Evolutionary conservation across 1,140 invertebrate species (phyloP), one percentile per base, ranked within the genome.

Genomic region (Cherax destructor): DNA sequence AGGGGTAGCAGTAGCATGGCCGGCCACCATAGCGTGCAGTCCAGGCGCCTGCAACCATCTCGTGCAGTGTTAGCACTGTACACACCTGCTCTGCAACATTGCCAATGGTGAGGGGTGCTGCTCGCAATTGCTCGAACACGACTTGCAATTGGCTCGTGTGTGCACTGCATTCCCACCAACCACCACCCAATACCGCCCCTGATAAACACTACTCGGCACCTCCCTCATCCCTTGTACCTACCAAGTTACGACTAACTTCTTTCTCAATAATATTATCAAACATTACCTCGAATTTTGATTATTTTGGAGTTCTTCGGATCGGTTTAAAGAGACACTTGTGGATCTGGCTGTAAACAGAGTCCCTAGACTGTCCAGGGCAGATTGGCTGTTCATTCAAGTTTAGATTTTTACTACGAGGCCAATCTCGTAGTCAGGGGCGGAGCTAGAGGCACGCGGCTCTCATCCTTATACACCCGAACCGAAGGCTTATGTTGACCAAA

Each of bases 71-170:
- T 13, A 56, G 52, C 52, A 9, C 5, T 6, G 13, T 65, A 41
- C 79, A 80, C 78, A 88, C 41, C 77, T 56, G 18, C 59, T 61
- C 50, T 88, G 86, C 86, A 88, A 81, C 78, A 88, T 88, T 88
- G 65, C 86, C 78, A 81, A 72, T 88, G 59, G 86, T 88, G 59
- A 59, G 61, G 78, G 52, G 41, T 49, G 78, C n/a, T 88, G 77
- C 86, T 88, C 59, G 86, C 86, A 88, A 81, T 88, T 88, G 86
- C 78, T 81, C 21, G 78, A 72, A 21, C 78, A n/a, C 65, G 78
- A n/a, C 59, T 72, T 80, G 77, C 86, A 81, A 88, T 88, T 88
- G 86, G 86, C 78, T 61, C 21, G 21, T 47, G 77, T 72, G 61
- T 10, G 61, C 59, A 47, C n/a, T 61, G 78, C 72, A 41, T 41